These are phyloP conservation scores for Crocodylus rhombifer DNA, from an alignment of 2,797 vertebrate species.

Conservation along the genomic window DNA sequence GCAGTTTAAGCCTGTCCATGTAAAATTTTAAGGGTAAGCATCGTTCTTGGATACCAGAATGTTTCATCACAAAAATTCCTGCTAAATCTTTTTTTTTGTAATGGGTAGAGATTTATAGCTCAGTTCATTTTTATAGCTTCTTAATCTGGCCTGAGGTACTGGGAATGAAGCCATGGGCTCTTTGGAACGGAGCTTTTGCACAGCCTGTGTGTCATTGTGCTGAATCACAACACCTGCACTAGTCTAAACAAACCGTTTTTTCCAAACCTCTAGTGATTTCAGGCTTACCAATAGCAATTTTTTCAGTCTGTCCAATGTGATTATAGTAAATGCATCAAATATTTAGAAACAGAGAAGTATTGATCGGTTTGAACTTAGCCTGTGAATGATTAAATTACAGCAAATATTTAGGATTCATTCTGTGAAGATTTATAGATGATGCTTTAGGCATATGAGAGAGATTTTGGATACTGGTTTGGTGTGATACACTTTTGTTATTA, in stretches of 20 bases:
- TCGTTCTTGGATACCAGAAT: background rate
- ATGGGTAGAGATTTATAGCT: constrained; percentile 42
- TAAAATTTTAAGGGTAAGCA: constrained; percentile 31
- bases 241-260: constrained; percentile 42
- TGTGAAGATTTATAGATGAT: background rate
- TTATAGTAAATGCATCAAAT: constrained; percentile 6
- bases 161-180: constrained; percentile 31
- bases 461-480: constrained; percentile 22
- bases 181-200: constrained; percentile 32
- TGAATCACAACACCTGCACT: constrained; percentile 60
- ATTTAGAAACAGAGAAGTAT: constrained; percentile 17
- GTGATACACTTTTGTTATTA: constrained; percentile 41
- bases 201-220: constrained; percentile 16
- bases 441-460: constrained; percentile 34
- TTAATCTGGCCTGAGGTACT: constrained; percentile 44
- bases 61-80: constrained; percentile 48
- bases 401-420: constrained; percentile 35
- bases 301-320: constrained; percentile 11
- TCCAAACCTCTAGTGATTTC: background rate
- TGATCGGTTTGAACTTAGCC: constrained; percentile 13
- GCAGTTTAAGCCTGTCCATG: background rate
- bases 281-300: background rate
- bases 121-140: constrained; percentile 50
- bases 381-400: constrained; percentile 35
- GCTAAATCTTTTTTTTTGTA: constrained; percentile 16